A percentile compares a stretch with the other conserved stretches of the same genome.
Evolutionary conservation across 2,888 invertebrate genomes (phyloP).

Genomic region (Ctenicera cuprea): DNA sequence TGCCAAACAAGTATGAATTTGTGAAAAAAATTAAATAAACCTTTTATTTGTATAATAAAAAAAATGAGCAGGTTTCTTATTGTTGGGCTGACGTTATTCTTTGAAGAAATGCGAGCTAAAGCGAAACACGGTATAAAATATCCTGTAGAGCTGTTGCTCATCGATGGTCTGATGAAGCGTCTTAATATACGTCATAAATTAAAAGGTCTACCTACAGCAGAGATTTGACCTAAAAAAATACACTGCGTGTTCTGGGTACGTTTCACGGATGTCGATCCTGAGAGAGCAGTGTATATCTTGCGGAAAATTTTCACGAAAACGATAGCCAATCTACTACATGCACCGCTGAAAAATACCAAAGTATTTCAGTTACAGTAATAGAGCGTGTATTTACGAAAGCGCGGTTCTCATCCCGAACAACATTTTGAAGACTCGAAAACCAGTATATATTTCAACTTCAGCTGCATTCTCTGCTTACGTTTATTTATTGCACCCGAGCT

Average conservation of each 20-base stretch:
- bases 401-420: neutral
- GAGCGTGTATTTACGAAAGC: neutral
- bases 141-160: conserved; percentile 25
- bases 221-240: conserved; percentile 32
- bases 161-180: conserved; percentile 28
- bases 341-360: neutral
- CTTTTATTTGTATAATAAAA: neutral
- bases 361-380: neutral
- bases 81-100: conserved; percentile 9
- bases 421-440: conserved; percentile 33
- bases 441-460: conserved; percentile 36
- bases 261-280: conserved; percentile 13
- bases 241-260: conserved; percentile 24
- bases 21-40: neutral
- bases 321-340: neutral
- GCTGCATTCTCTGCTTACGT: conserved; percentile 39
- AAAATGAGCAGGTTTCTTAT: neutral
- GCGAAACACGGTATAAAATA: conserved; percentile 23
- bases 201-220: conserved; percentile 32
- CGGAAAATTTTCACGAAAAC: neutral
- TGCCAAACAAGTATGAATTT: too few relatives aligned
- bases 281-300: neutral
- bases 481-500: conserved; percentile 39
- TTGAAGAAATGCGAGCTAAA: conserved; percentile 18
- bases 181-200: conserved; percentile 35